Evolutionary conservation across 2,888 invertebrate genomes (phyloP).

Genomic region (Suillia variegata): DNA sequence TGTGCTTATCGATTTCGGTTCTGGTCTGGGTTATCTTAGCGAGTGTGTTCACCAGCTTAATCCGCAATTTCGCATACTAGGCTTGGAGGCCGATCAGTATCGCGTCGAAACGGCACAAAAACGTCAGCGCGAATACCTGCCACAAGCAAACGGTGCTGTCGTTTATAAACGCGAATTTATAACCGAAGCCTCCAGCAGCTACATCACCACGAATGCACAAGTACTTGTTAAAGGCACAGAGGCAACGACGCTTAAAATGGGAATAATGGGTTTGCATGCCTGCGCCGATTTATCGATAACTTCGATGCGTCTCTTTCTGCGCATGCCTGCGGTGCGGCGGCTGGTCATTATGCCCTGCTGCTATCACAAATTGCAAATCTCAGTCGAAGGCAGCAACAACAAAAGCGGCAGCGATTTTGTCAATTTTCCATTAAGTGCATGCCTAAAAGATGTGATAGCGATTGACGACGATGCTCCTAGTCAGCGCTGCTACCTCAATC

Average conservation of each 20-base stretch:
- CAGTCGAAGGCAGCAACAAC: slow-evolving; percentile 4
- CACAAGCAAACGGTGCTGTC: slow-evolving; percentile 63
- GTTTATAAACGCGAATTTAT: slow-evolving; percentile 68
- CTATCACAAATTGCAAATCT: slow-evolving; percentile 71
- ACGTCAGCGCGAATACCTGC: slow-evolving; percentile 66
- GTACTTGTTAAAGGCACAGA: slow-evolving; percentile 34
- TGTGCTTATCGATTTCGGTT: slow-evolving; percentile 74
- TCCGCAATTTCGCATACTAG: slow-evolving; percentile 67
- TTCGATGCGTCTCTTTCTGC: slow-evolving; percentile 70
- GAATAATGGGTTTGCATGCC: slow-evolving; percentile 73
- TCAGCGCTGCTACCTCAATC: slow-evolving; percentile 60
- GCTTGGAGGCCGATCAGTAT: slow-evolving; percentile 68
- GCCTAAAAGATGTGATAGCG: slow-evolving; percentile 60
- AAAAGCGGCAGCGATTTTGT: slow-evolving; percentile 59
- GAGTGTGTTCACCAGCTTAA: slow-evolving; percentile 68
- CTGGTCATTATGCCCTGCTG: slow-evolving; percentile 79
- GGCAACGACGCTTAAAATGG: slow-evolving; percentile 27
- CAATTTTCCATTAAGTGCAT: slow-evolving; percentile 71
- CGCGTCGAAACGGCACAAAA: slow-evolving; percentile 66
- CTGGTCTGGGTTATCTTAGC: slow-evolving; percentile 77
- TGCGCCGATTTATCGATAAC: slow-evolving; percentile 78
- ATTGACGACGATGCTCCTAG: slow-evolving; percentile 8
- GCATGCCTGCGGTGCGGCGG: slow-evolving; percentile 64
- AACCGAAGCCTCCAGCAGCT: slow-evolving; percentile 62
- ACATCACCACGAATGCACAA: slow-evolving; percentile 62